phyloP scores from a whole-genome alignment of 2,797 vertebrate species.

The Australoheros facetus region DNA sequence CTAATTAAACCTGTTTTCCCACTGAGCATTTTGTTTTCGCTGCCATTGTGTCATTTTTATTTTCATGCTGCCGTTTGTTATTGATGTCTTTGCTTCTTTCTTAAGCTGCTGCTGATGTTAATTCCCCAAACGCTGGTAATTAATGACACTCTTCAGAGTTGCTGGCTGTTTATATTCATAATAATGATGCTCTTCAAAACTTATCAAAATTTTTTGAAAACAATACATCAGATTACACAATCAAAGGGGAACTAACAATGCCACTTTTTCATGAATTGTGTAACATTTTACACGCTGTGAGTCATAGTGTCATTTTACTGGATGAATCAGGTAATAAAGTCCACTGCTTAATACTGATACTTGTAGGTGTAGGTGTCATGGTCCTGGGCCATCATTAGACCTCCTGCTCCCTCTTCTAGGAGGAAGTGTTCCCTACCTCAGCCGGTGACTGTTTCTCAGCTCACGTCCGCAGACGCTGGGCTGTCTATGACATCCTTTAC shows the following conservation, averaged over 20 bases:
- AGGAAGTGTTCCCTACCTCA: no score
- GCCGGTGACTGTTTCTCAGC: no score
- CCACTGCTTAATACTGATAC: not conserved
- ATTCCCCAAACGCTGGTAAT: conserved; percentile 14
- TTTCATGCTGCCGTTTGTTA: not conserved
- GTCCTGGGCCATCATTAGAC: no score
- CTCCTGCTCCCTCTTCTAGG: no score
- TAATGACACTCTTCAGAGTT: conserved; percentile 11
- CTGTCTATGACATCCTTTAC: no score
- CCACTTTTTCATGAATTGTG: not conserved
- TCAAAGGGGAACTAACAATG: not conserved
- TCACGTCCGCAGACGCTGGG: no score
- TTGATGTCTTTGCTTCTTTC: conserved; percentile 15
- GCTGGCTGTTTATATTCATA: not conserved
- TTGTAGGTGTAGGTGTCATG: not conserved
- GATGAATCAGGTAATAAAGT: not conserved
- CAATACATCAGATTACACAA: not conserved
- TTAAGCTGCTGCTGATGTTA: conserved; percentile 16
- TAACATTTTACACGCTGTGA: not conserved
- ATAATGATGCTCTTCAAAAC: not conserved
- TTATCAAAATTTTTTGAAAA: not conserved
- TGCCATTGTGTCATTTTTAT: not conserved
- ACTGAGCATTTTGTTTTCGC: not conserved
- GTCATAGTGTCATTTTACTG: not conserved
- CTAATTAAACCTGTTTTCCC: conserved; percentile 37